Evolutionary conservation across 2,888 invertebrate species (phyloP).

Genomic region (Proisotoma minuta): DNA sequence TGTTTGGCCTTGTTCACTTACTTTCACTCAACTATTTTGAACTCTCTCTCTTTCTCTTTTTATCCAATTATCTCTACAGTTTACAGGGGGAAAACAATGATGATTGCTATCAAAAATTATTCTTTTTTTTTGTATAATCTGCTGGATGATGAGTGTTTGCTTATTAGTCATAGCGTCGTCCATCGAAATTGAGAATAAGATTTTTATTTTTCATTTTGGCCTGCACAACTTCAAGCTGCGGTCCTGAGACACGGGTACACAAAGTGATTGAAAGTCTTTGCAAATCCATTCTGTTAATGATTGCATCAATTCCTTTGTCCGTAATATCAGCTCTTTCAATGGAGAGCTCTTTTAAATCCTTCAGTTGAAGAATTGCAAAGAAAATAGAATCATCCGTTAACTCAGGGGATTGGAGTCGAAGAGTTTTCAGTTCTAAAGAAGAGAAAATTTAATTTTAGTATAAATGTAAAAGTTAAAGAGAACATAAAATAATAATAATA

Average conservation of each 20-base stretch:
- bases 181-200: constrained; percentile 33
- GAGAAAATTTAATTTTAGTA: background rate
- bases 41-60: no score
- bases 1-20: no score
- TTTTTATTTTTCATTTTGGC: constrained; percentile 35
- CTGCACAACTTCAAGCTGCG: constrained; percentile 34
- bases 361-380: constrained; percentile 27
- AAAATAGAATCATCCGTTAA: constrained; percentile 32
- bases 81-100: no score
- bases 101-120: no score
- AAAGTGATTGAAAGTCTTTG: constrained; percentile 32
- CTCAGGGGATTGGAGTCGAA: constrained; percentile 29
- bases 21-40: no score
- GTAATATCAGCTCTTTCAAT: constrained; percentile 34
- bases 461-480: no score
- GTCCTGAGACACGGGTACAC: constrained; percentile 37
- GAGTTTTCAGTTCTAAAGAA: constrained; percentile 22
- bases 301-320: constrained; percentile 38
- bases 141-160: no score
- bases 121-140: no score
- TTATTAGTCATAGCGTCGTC: constrained; percentile 26
- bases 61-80: no score
- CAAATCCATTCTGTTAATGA: constrained; percentile 32
- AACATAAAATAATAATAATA: background rate
- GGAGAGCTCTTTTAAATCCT: constrained; percentile 31